Conservation (phyloP, 2,113 vertebrate genomes). For the Protobothrops flavoviridis region DNA sequence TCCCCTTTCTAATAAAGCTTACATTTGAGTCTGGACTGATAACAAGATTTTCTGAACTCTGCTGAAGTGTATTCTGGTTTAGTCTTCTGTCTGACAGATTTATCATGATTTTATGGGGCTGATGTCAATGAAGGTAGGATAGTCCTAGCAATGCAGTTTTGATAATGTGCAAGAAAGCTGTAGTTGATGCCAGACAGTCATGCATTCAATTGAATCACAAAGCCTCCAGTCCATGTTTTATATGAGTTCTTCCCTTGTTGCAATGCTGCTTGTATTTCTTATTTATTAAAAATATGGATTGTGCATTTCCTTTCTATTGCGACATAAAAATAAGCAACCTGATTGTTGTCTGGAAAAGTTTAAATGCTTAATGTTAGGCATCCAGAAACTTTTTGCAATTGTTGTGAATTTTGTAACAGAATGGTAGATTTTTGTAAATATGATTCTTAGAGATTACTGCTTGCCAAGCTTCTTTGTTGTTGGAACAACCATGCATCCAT, state of each 20-base stretch:
- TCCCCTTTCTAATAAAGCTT: not conserved
- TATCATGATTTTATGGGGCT: constrained; percentile 29
- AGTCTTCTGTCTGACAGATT: constrained; percentile 21
- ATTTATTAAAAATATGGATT: not conserved
- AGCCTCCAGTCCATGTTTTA: constrained; percentile 25
- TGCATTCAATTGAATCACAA: constrained; percentile 13
- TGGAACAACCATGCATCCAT: not conserved
- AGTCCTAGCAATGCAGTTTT: constrained; percentile 9
- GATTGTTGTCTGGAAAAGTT: constrained; percentile 8
- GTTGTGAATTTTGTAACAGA: constrained; percentile 3
- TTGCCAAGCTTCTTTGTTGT: not conserved
- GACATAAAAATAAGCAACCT: not conserved
- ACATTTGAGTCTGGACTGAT: not conserved
- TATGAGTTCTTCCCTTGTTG: not conserved
- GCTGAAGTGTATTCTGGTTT: not conserved
- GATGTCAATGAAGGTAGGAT: constrained; percentile 20
- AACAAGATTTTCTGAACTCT: not conserved
- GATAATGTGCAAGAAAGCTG: constrained; percentile 46
- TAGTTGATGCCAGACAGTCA: constrained; percentile 31
- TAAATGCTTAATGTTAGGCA: not conserved
- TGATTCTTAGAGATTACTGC: not conserved
- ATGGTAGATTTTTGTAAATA: not conserved
- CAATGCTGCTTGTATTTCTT: constrained; percentile 25
- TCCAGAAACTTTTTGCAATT: not conserved
- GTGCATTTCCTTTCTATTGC: not conserved